Conservation (phyloP, 1,140 invertebrate species). For the Diplogasteroides magnus region DNA sequence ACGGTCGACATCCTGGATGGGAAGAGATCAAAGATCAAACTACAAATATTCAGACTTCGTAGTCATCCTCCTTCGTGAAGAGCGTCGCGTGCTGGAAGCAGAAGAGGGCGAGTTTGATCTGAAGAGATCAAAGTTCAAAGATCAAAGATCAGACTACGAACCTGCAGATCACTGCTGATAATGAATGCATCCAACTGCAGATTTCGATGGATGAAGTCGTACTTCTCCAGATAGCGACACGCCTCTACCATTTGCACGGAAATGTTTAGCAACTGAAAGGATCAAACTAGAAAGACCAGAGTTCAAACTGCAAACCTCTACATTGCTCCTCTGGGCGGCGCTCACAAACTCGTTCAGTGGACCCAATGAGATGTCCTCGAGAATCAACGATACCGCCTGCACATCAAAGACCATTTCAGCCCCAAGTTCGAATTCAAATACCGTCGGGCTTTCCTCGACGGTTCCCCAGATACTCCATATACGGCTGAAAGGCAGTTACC, state of each 20-base stretch:
- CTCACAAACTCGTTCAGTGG: neutral
- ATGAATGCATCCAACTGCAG: neutral
- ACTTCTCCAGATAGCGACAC: neutral
- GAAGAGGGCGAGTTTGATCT: neutral
- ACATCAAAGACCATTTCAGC: neutral
- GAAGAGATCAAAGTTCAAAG: neutral
- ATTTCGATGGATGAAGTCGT: neutral
- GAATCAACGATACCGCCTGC: neutral
- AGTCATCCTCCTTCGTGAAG: neutral
- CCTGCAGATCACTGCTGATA: neutral
- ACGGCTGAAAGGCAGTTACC: neutral
- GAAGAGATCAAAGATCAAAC: neutral
- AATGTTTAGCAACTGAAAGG: neutral
- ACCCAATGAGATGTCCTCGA: neutral
- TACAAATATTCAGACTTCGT: neutral
- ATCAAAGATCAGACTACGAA: neutral
- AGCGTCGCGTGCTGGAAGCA: neutral
- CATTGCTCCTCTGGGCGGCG: neutral
- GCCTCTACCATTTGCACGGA: neutral
- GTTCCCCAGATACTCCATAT: neutral
- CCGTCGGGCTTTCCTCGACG: neutral
- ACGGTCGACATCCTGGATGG: neutral
- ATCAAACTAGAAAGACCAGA: neutral
- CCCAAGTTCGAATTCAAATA: neutral
- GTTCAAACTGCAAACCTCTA: neutral